A percentile compares a stretch with the other conserved stretches of the same genome.
phyloP scores from a whole-genome alignment of 2,113 vertebrate genomes.

The Psammodynastes pulverulentus region DNA sequence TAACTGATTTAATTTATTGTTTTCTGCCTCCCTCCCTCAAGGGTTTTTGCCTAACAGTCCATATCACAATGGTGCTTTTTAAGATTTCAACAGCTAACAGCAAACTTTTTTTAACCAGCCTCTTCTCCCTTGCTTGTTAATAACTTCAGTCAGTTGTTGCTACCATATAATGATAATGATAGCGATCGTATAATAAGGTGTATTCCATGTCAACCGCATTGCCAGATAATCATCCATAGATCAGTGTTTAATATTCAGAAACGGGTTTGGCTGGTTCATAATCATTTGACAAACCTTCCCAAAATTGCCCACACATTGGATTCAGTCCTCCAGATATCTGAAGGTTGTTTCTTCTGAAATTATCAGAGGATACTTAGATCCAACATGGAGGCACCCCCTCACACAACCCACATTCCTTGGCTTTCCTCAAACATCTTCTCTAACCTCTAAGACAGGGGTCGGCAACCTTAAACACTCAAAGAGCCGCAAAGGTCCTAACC shows the following conservation, averaged over 20 bases:
- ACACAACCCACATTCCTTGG: neutral
- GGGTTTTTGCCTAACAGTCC: neutral
- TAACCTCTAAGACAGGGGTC: constrained; percentile 1
- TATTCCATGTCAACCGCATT: neutral
- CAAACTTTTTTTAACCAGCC: neutral
- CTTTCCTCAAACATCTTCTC: neutral
- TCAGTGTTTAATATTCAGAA: neutral
- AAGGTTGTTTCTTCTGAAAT: neutral
- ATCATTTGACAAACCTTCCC: neutral
- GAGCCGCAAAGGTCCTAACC: no score
- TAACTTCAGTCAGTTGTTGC: neutral
- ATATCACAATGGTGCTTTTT: neutral
- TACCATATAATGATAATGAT: neutral
- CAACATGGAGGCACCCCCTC: neutral
- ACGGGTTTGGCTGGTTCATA: neutral
- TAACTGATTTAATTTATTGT: neutral
- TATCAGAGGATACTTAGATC: neutral
- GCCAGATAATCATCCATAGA: neutral
- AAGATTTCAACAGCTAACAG: neutral
- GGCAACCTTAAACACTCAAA: no score
- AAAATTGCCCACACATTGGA: neutral
- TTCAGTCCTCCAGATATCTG: neutral
- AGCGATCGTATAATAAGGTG: neutral
- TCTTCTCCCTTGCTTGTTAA: neutral
- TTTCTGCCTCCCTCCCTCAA: neutral